Evolutionary conservation across 1,140 invertebrate species (phyloP).

Genomic region (Bombyx mandarina): DNA sequence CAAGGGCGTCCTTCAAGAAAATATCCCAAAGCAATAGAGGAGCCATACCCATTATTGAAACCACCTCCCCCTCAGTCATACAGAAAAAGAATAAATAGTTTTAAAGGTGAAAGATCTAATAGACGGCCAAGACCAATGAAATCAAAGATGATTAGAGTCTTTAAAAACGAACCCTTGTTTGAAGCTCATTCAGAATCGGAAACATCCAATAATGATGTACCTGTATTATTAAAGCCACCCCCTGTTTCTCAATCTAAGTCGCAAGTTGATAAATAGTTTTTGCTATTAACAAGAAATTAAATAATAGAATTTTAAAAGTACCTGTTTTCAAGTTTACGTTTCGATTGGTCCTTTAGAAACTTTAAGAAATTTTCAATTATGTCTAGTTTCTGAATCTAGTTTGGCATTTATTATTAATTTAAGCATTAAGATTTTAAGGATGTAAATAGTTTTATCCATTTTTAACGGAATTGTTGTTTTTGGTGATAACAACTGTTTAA

Average conservation of each 20-base stretch:
- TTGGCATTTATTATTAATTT: too few species aligned
- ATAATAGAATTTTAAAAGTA: too few species aligned
- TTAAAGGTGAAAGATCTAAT: slow-evolving; percentile 40
- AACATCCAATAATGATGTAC: slow-evolving; percentile 24
- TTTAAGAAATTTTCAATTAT: too few species aligned
- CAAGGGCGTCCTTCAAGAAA: slow-evolving; percentile 33
- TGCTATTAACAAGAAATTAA: too few species aligned
- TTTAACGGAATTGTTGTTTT: too few species aligned
- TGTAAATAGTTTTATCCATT: too few species aligned
- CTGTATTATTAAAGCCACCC: slow-evolving; percentile 34
- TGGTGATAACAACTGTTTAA: too few species aligned
- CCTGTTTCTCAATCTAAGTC: slow-evolving; percentile 7
- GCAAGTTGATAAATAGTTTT: too few species aligned
- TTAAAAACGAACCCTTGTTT: slow-evolving; percentile 50
- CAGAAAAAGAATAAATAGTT: slow-evolving; percentile 23
- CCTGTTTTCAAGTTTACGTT: too few species aligned
- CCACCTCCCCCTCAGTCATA: slow-evolving; percentile 44
- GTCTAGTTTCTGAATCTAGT: too few species aligned
- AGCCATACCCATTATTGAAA: slow-evolving; percentile 62
- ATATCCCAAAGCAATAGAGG: slow-evolving; percentile 48
- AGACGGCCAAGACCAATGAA: slow-evolving; percentile 39
- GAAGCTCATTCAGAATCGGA: slow-evolving; percentile 28
- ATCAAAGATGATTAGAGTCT: slow-evolving; percentile 38
- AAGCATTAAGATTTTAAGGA: too few species aligned
- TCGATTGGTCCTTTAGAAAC: too few species aligned